These are phyloP conservation scores for Liasis olivaceus DNA, from an alignment of 2,797 vertebrate genomes.

Conservation along the genomic window DNA sequence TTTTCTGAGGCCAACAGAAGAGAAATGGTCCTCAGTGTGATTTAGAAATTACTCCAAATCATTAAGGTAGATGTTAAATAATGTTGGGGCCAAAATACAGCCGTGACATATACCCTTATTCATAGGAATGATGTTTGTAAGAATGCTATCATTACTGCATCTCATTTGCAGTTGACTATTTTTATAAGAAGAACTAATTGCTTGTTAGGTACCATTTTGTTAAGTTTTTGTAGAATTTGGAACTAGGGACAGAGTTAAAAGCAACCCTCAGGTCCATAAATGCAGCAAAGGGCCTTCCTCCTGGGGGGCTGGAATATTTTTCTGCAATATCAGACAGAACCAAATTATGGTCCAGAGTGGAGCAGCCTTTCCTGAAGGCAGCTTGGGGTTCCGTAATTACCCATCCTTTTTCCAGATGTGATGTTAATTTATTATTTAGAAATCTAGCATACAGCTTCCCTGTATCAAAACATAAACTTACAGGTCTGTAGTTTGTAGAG, in stretches of 20 bases:
- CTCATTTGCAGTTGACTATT: neutral
- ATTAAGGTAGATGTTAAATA: too few species aligned
- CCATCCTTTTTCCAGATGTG: neutral
- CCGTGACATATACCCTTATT: too few species aligned
- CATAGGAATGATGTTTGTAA: neutral
- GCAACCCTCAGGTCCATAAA: neutral
- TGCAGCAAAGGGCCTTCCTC: neutral
- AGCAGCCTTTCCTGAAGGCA: neutral
- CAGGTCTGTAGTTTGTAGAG: neutral
- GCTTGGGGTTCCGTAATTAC: neutral
- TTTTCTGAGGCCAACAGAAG: neutral
- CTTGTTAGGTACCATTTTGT: neutral
- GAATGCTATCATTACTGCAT: neutral
- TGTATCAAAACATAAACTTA: neutral
- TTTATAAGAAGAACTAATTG: neutral
- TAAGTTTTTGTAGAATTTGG: neutral
- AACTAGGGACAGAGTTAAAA: neutral
- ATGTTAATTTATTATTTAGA: neutral
- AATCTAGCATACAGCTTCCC: neutral
- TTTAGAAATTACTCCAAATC: neutral
- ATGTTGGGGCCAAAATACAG: too few species aligned
- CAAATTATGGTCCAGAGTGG: neutral
- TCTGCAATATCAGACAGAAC: neutral
- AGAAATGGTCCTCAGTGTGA: neutral
- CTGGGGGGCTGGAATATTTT: neutral